Base-by-base conservation (phyloP, 2,113 vertebrate species). In the Cyprinodon variegatus region DNA sequence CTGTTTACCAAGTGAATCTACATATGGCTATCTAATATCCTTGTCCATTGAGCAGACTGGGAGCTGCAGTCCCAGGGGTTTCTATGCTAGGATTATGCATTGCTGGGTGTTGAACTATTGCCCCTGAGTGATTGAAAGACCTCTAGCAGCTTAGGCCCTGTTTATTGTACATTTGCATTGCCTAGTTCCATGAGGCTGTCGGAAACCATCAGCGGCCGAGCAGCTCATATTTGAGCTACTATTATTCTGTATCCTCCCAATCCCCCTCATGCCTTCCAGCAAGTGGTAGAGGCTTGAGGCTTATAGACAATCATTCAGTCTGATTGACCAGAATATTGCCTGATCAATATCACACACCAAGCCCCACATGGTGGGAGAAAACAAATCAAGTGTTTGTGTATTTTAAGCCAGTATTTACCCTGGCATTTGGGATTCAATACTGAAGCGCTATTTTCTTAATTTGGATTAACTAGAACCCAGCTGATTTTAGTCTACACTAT, bases 131-230 rank as follows among this genome's bases (percentile, higher is more conserved):
- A 95, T 94, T 95, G 94, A 94, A 94, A 93, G 92, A 93, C 89
- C 92, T 90, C 85, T 74, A 65, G 87, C 89, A 91, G 87, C 88
- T 92, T 93, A 90, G 88, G 91, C 90, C 89, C 91, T 92, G 93
- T 94, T 94, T 94, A 94, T 94, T 94, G 92, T 94, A 89, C 88
- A 95, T 94, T 94, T 94, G 91, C 94, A 94, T 94, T 83, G 90
- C 93, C 93, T 88, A 85, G 84, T 93, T 94, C 82, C 66, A 76
- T 4, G 4, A 85, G 82, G 84, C 90, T 89, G 87, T 81, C 79
- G 88, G 87, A 87, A 87, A 85, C 90, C 83, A 90, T 93, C 92
- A 81, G 86, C 78, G 63, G 81, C 85, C 83, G 70, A 70, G 84
- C 88, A 72, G 86, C 90, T 88, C 87, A 86, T 89, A 93, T 90